Conservation (phyloP, 2,797 vertebrate species). For the Catharus ustulatus region DNA sequence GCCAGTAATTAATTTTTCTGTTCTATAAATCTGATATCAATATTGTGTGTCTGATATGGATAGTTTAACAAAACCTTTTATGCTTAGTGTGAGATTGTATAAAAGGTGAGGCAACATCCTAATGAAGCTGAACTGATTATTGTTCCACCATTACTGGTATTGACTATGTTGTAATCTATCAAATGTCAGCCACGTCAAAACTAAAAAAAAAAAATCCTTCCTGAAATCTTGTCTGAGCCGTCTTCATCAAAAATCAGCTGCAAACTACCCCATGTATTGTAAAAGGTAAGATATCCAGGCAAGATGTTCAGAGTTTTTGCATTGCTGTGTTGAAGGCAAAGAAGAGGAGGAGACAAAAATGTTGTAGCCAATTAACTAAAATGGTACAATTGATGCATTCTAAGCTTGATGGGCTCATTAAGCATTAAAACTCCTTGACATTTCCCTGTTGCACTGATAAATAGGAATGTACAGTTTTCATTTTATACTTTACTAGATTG, state of each 20-base stretch:
- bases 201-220: background rate
- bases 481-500: conserved; percentile 19
- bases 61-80: background rate
- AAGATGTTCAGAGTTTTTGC: conserved; percentile 30
- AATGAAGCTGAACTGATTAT: background rate
- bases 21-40: background rate
- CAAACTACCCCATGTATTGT: background rate
- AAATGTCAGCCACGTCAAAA: conserved; percentile 1
- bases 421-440: conserved; percentile 84
- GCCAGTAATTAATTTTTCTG: background rate
- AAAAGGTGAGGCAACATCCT: background rate
- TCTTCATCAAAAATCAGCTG: conserved; percentile 24
- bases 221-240: background rate
- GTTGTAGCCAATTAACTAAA: conserved; percentile 83
- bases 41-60: background rate
- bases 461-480: conserved; percentile 40
- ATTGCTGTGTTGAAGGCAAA: background rate
- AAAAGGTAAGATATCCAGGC: background rate
- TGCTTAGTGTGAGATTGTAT: background rate
- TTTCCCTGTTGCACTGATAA: conserved; percentile 74
- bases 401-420: conserved; percentile 81
- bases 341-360: conserved; percentile 64
- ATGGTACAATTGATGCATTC: conserved; percentile 80
- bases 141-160: background rate
- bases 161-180: background rate